Evolutionary conservation across 1,140 invertebrate genomes (phyloP).

Genomic region (Drosophila bocki): DNA sequence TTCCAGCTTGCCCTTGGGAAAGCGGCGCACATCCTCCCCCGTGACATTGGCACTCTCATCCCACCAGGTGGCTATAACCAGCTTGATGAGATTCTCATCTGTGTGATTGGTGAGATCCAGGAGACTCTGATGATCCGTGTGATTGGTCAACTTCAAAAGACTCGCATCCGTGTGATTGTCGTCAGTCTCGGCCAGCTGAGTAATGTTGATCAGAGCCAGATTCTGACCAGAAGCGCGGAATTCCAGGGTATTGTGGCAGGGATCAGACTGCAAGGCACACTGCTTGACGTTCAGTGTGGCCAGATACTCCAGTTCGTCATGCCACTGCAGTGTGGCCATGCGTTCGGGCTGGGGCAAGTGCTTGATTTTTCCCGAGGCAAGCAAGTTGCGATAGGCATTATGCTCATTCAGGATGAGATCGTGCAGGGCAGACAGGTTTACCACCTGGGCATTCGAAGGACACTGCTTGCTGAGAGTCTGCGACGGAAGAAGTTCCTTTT

Average conservation of each 20-base stretch:
- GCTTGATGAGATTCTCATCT: background rate
- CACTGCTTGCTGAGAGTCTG: conserved; percentile 43
- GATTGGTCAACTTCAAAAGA: conserved; percentile 14
- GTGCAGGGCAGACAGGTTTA: conserved; percentile 45
- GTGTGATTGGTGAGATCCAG: background rate
- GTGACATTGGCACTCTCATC: conserved; percentile 32
- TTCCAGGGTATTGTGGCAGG: conserved; percentile 57
- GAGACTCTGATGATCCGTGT: conserved; percentile 22
- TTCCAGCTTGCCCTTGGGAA: conserved; percentile 53
- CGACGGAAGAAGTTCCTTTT: background rate
- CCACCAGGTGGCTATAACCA: too few species aligned
- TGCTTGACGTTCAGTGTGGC: conserved; percentile 63
- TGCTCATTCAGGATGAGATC: conserved; percentile 47
- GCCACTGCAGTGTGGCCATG: conserved; percentile 66
- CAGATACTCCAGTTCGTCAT: conserved; percentile 45
- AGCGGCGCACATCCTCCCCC: conserved; percentile 16
- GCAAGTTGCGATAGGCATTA: conserved; percentile 49
- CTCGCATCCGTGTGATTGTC: conserved; percentile 13
- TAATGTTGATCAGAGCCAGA: conserved; percentile 42
- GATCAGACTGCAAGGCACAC: conserved; percentile 41
- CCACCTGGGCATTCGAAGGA: conserved; percentile 18
- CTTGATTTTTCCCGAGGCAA: conserved; percentile 48
- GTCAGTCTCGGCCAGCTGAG: background rate
- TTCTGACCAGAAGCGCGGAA: conserved; percentile 62
- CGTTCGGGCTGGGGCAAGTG: conserved; percentile 44